These are phyloP conservation scores for Craniophora ligustri DNA, from an alignment of 2,888 invertebrate species.

Conservation along the genomic window DNA sequence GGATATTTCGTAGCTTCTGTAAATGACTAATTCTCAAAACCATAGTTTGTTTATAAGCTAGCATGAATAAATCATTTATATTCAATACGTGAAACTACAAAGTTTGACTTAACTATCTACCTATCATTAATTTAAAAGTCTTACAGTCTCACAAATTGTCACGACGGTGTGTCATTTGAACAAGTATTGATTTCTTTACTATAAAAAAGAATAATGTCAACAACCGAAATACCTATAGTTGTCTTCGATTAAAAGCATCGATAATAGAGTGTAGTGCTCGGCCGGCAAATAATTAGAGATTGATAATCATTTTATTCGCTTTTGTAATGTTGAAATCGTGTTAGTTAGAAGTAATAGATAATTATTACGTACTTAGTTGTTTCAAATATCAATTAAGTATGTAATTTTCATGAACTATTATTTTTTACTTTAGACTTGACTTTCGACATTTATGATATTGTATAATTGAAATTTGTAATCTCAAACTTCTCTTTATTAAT, in stretches of 20 bases:
- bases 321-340: no score
- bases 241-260: conserved; percentile 15
- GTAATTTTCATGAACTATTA: no score
- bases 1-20: no score
- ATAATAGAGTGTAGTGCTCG: conserved; percentile 15
- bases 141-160: conserved; percentile 7
- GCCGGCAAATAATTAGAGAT: conserved; percentile 7
- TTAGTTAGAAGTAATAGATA: no score
- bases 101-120: background rate
- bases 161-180: conserved; percentile 35
- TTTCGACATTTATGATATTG: no score
- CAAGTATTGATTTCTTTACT: conserved; percentile 60
- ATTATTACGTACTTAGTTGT: no score
- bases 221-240: conserved; percentile 39
- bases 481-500: no score
- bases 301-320: background rate
- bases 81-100: background rate
- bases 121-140: background rate
- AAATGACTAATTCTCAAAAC: no score
- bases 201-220: conserved; percentile 57
- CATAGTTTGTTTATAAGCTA: no score
- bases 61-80: background rate
- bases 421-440: no score
- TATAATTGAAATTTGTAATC: no score
- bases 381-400: no score